These are phyloP conservation scores for Aegypius monachus DNA, from an alignment of 2,113 vertebrate species.

Conservation along the genomic window DNA sequence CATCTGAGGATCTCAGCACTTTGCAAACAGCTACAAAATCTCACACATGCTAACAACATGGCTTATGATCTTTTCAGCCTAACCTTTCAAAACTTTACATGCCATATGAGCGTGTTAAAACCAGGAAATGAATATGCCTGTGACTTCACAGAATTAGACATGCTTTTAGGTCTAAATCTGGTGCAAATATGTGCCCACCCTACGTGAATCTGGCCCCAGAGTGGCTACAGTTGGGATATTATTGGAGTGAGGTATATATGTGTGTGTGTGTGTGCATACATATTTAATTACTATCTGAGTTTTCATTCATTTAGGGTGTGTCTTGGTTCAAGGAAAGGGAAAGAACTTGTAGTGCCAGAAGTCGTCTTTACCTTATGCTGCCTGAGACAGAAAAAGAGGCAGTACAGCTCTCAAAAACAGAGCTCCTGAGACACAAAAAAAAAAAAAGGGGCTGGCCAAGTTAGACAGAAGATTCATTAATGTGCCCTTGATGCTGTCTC, in stretches of 20 bases:
- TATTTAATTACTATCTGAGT: not conserved
- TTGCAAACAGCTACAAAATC: constrained; percentile 32
- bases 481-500: not conserved
- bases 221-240: not conserved
- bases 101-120: constrained; percentile 64
- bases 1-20: constrained; percentile 33
- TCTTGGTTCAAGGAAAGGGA: not conserved
- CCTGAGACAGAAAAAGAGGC: not conserved
- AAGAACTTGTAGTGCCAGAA: not conserved
- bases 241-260: not conserved
- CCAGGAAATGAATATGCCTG: constrained; percentile 63
- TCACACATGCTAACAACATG: constrained; percentile 65
- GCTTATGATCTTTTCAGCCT: constrained; percentile 52
- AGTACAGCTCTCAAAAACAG: not conserved
- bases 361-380: not conserved
- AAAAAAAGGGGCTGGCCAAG: not conserved
- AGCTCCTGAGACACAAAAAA: not conserved
- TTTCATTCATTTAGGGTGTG: not conserved
- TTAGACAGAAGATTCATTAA: constrained; percentile 11
- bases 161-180: constrained; percentile 54
- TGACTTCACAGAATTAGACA: constrained; percentile 59
- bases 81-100: constrained; percentile 64
- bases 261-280: not conserved
- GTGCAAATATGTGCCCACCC: constrained; percentile 58
- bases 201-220: not conserved